phyloP scores from a whole-genome alignment of 2,797 vertebrate genomes.

The Halcyon chelicuti region DNA sequence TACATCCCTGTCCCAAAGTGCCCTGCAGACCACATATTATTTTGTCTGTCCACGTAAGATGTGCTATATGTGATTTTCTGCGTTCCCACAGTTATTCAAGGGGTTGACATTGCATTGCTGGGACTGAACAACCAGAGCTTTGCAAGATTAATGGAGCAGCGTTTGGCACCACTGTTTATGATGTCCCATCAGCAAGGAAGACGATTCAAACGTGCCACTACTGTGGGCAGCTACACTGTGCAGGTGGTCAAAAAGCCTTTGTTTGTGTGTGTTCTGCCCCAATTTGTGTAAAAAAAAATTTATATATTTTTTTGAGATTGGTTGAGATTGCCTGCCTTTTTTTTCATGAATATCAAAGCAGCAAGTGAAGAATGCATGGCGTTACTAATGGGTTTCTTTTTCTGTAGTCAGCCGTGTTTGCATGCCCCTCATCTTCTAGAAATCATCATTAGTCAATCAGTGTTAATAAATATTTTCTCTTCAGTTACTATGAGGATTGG shows the following conservation, averaged over 20 bases:
- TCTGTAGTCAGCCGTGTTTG: neutral
- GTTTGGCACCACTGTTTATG: constrained; percentile 92
- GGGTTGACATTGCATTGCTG: constrained; percentile 91
- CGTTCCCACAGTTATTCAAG: constrained; percentile 89
- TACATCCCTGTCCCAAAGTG: neutral
- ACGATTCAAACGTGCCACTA: constrained; percentile 89
- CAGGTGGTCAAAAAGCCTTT: constrained; percentile 82
- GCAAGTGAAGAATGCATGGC: accelerated
- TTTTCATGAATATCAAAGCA: neutral
- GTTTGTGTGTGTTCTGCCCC: neutral
- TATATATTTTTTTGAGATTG: too few species aligned
- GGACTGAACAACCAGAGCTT: constrained; percentile 96
- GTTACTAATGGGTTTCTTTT: neutral
- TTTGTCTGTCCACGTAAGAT: neutral
- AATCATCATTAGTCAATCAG: neutral
- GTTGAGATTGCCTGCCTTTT: neutral
- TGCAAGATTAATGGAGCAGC: constrained; percentile 94
- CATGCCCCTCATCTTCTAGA: neutral
- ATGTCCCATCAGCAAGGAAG: constrained; percentile 91
- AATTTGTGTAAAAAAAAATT: neutral
- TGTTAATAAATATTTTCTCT: constrained; percentile 19
- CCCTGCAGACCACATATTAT: accelerated
- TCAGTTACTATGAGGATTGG: neutral
- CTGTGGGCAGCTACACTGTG: constrained; percentile 93
- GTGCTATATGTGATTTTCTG: neutral